These are phyloP conservation scores for Zaprionus vittiger DNA, from an alignment of 1,140 invertebrate species.

Conservation along the genomic window DNA sequence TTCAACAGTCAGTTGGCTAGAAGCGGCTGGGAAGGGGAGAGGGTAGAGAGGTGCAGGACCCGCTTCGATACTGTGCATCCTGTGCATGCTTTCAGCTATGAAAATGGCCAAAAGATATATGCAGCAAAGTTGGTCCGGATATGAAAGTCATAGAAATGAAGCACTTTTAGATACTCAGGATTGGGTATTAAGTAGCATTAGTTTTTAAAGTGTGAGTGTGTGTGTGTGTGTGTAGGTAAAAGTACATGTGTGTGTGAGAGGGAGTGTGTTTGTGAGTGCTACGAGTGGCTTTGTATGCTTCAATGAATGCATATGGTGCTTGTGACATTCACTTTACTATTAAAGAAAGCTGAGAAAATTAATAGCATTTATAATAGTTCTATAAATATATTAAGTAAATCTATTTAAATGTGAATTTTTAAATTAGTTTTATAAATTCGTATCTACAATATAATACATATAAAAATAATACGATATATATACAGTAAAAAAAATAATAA, in stretches of 20 bases:
- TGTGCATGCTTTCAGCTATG: constrained; percentile 36
- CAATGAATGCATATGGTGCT: not conserved
- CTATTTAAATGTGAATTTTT: too few species aligned
- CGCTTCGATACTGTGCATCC: not conserved
- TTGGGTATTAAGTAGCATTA: constrained; percentile 22
- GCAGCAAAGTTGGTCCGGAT: constrained; percentile 62
- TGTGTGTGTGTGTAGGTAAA: not conserved
- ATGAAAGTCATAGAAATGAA: constrained; percentile 54
- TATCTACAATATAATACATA: not conserved
- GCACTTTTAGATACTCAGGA: constrained; percentile 42
- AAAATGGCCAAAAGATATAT: constrained; percentile 48
- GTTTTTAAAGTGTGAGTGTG: constrained; percentile 2
- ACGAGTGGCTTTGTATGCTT: not conserved
- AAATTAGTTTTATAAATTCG: not conserved
- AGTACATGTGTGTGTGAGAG: not conserved
- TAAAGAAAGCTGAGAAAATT: not conserved
- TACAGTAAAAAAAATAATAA: too few species aligned
- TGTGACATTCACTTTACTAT: not conserved
- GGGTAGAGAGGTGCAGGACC: not conserved
- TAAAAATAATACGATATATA: not conserved
- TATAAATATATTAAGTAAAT: too few species aligned
- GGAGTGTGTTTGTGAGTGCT: not conserved
- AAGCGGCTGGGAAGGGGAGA: not conserved
- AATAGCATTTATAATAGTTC: not conserved
- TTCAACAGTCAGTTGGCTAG: constrained; percentile 35